Conservation (phyloP, 1,140 invertebrate species). For the Penaeus japonicus region DNA sequence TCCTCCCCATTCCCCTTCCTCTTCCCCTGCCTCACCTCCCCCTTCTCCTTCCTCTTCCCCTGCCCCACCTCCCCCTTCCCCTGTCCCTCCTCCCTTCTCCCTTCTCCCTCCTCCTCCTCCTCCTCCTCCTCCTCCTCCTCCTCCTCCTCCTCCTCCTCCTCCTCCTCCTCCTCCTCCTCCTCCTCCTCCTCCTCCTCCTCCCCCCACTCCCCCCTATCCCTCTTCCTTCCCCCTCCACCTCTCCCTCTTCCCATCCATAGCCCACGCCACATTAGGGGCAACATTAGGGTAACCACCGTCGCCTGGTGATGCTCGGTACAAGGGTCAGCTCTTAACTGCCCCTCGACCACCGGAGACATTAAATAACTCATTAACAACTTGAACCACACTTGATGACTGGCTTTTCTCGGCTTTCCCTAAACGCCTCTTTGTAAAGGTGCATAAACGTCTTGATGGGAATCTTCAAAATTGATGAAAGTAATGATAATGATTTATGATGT, state of each 20-base stretch:
- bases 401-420: neutral
- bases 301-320: no score
- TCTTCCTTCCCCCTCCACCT: neutral
- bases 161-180: neutral
- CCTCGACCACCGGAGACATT: neutral
- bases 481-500: no score
- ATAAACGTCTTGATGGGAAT: no score
- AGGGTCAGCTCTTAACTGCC: neutral
- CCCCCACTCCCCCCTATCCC: neutral
- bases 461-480: no score
- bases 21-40: neutral
- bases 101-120: neutral
- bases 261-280: neutral
- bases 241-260: neutral
- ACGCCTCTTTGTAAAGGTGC: neutral
- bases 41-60: neutral
- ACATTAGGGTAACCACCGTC: neutral
- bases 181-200: neutral
- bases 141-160: neutral
- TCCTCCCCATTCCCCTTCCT: neutral
- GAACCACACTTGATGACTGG: neutral
- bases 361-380: constrained; percentile 7
- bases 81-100: neutral
- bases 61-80: neutral
- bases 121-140: neutral